Conservation (phyloP, 2,113 vertebrate species). For the Zosterops lateralis region DNA sequence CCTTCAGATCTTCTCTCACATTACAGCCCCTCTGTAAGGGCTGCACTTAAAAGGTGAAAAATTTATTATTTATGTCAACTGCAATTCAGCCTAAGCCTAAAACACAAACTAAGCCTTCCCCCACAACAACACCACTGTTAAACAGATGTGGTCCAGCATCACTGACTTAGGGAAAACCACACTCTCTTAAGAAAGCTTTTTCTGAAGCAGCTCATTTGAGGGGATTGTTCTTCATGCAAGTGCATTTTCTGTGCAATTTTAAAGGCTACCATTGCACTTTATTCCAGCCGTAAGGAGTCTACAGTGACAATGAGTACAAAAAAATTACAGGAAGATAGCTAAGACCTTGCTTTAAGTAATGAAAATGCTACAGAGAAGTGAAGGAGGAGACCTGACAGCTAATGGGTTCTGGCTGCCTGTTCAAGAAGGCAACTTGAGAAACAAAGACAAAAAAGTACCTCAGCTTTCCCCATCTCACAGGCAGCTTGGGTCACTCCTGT, state of each 20-base stretch:
- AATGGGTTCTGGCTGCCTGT: neutral
- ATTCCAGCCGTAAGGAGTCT: conserved; percentile 23
- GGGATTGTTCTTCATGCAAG: neutral
- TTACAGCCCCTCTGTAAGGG: neutral
- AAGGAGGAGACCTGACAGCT: neutral
- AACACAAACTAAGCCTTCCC: neutral
- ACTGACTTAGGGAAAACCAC: neutral
- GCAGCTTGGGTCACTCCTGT: neutral
- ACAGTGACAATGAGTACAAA: neutral
- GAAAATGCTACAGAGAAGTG: conserved; percentile 14
- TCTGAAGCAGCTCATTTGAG: neutral
- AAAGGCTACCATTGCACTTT: neutral
- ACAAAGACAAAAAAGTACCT: conserved; percentile 18
- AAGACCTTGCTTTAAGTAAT: conserved; percentile 8
- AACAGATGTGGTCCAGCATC: neutral
- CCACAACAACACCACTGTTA: neutral
- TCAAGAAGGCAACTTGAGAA: conserved; percentile 31
- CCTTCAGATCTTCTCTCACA: neutral
- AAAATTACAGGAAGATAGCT: neutral
- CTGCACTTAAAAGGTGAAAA: neutral
- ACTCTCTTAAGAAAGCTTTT: neutral
- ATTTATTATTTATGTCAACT: neutral
- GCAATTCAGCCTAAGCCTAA: neutral
- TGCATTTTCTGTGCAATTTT: neutral
- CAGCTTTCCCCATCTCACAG: neutral